Evolutionary conservation across 1,140 invertebrate species (phyloP).

Genomic region (Drosophila pachea): DNA sequence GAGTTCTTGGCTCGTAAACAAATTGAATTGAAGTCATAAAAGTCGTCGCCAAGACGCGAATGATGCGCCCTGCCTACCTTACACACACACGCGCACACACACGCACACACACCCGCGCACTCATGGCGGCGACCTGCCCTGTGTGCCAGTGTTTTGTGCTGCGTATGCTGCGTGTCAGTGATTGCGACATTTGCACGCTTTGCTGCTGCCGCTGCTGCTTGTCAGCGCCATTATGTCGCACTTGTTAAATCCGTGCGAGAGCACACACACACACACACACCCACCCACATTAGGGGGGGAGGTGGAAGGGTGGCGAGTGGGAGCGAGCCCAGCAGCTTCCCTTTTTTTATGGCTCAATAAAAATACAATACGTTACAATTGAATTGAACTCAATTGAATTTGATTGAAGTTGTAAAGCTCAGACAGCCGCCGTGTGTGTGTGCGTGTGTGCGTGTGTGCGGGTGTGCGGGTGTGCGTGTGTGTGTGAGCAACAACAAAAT

Average conservation of each 20-base stretch:
- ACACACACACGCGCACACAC: background rate
- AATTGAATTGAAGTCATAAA: slow-evolving; percentile 78
- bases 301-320: no score
- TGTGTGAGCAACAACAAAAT: slow-evolving; percentile 56
- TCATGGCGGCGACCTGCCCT: background rate
- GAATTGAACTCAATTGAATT: slow-evolving; percentile 78
- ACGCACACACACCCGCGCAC: background rate
- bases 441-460: slow-evolving; percentile 19
- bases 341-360: slow-evolving; percentile 74
- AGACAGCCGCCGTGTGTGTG: slow-evolving; percentile 49
- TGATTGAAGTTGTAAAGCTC: slow-evolving; percentile 77
- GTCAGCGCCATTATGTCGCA: slow-evolving; percentile 74
- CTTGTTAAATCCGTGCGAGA: slow-evolving; percentile 66
- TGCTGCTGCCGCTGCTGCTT: slow-evolving; percentile 43
- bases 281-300: background rate
- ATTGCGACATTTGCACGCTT: slow-evolving; percentile 57
- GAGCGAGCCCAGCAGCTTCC: slow-evolving; percentile 44
- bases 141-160: slow-evolving; percentile 16
- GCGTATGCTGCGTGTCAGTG: slow-evolving; percentile 71
- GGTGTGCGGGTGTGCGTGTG: slow-evolving; percentile 10
- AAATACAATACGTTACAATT: slow-evolving; percentile 78
- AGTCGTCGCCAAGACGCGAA: slow-evolving; percentile 67
- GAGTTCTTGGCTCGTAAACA: slow-evolving; percentile 68
- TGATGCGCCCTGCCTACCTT: slow-evolving; percentile 7
- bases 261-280: slow-evolving; percentile 37